Base-by-base conservation (phyloP, 2,113 vertebrate genomes). In the Theristicus caerulescens region DNA sequence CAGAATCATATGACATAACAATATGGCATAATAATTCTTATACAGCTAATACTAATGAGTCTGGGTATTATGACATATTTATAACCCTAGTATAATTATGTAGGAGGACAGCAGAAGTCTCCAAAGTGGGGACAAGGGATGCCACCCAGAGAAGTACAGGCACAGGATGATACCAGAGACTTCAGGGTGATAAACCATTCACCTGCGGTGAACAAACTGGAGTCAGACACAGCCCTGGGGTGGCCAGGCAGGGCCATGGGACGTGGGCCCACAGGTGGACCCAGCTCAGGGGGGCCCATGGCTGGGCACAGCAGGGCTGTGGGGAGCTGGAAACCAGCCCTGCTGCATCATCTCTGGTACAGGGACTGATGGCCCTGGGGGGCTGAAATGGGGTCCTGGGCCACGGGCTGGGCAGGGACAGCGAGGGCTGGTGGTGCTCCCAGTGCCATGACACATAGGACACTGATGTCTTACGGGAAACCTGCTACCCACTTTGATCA, bases 121-220 rank as follows among this genome's bases (percentile, higher is more conserved):
- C 32, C 5, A 2, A 73, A 83, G 26, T 1, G 1, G 38, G 38
- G 22, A 44, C 42, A 64, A 0, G 2, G 73, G 32, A 62, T 73
- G 46, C 26, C 59, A 46, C 7, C 36, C 46, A 55, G 24, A 66
- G 88, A 89, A 65, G 11, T 42, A 27, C 34, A 52, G 46, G 55
- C 21, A 62, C 25, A 54, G n/a, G 16, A 54, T 49, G 47, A 26
- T 46, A 51, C 32, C 4, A 4, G 44, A 86, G 21, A 72, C 22
- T 62, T 83, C 62, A 83, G 38, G 38, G 29, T 2, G 11, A 61
- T 32, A 69, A 87, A 84, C 11, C 11, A 27, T 34, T 32, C n/a
- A 27, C 15, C n/a, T 6, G 1, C 1, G 0, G 13, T 51, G 36
- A 82, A 74, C 3, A 15, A 71, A 26, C 7, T 2, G 9, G 31